Base-by-base conservation (phyloP, 2,113 vertebrate species). In the Eidolon helvum region DNA sequence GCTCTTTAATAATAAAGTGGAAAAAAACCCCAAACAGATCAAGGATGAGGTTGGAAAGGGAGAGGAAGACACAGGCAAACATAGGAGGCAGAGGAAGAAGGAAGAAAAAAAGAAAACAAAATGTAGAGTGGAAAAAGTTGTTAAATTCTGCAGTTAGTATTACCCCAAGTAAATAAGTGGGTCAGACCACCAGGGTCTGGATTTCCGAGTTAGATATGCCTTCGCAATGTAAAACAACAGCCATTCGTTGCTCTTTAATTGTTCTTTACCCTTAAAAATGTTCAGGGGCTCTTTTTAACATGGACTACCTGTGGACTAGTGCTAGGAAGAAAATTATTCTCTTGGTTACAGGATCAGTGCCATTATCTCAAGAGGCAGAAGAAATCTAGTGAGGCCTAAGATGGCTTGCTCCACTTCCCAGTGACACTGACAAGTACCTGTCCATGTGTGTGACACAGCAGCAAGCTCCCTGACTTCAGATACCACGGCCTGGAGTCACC, bases 361-460 rank as follows among this genome's bases (percentile, higher is more conserved):
- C 10, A 1, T 22, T 3, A 22, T 12, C 40, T 91, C 19, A 15
- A 19, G 11, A 15, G 68, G 40, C 83, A 75, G 48, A 30, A 57
- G 80, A 53, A 50, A n/a, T 21, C 11, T n/a, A 33, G 22, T 0
- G 18, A 3, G 40, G 38, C 86, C 68, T 48, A 0, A 15, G 69
- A 40, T 0, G 7, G 7, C 53, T 28, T 0, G 0, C 19, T 19
- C 30, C 74, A 48, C 24, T 15, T 53, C 53, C 53, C 18, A 10
- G 61, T 22, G 57, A 28, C 14, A 6, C 15, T 24, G 5, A 45
- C 22, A 6, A 0, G 2, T 3, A 1, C 33, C 14, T 0, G 4
- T 9, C 16, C n/a, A 4, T 0, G 0, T 0, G 85, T 22, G 85
- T 22, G 40, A 8, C 3, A 1, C 0, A 8, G 59, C 15, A 1